phyloP scores from a whole-genome alignment of 2,113 vertebrate genomes.

The Ahaetulla prasina region DNA sequence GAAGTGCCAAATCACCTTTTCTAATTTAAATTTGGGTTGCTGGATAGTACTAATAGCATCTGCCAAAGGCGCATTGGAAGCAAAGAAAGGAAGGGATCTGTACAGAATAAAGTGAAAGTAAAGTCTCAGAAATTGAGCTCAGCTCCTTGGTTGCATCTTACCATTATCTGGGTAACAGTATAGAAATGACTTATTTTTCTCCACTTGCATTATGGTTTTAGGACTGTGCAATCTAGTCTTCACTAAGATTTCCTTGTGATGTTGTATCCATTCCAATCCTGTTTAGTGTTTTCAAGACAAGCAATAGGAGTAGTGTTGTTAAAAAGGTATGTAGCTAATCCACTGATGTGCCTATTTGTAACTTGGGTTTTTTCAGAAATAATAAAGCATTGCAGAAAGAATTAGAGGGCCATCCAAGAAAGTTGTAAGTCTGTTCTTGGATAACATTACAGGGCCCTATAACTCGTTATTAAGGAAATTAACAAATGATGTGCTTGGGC shows the following conservation, averaged over 20 bases:
- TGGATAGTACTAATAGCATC: not conserved
- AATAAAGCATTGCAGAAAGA: not conserved
- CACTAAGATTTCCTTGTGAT: not conserved
- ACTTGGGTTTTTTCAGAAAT: not conserved
- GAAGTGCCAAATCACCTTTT: not conserved
- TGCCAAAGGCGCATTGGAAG: not conserved
- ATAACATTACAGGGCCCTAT: not conserved
- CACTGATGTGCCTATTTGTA: not conserved
- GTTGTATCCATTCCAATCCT: not conserved
- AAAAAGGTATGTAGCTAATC: not conserved
- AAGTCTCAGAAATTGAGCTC: not conserved
- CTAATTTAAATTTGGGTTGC: not conserved
- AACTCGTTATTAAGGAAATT: not conserved
- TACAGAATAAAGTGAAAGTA: not conserved
- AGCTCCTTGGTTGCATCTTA: not conserved
- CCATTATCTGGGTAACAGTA: not conserved
- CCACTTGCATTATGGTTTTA: not conserved
- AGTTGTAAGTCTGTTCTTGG: not conserved
- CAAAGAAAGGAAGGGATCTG: no score
- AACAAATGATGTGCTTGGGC: no score
- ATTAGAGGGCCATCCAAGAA: not conserved
- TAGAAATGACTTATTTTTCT: not conserved
- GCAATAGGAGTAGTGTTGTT: not conserved
- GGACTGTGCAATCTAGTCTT: not conserved
- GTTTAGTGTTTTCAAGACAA: not conserved